phyloP scores from a whole-genome alignment of 2,888 invertebrate genomes.

The Unio pictorum region DNA sequence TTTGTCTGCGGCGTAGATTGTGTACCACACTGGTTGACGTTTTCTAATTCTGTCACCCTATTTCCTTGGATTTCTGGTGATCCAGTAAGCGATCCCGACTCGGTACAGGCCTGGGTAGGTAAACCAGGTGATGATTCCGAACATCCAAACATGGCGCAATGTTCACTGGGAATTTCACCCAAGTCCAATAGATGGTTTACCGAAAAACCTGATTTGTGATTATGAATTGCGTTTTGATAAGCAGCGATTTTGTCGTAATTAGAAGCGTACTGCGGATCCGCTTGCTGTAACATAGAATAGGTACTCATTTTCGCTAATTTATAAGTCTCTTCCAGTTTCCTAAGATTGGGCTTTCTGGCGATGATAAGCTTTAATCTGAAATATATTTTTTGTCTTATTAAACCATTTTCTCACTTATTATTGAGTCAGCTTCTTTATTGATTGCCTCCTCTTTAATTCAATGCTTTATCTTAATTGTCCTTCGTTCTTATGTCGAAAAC shows the following conservation, averaged over 20 bases:
- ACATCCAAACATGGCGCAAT: slow-evolving; percentile 60
- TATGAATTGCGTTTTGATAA: slow-evolving; percentile 50
- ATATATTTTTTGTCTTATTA: too few species aligned
- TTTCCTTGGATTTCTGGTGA: too few species aligned
- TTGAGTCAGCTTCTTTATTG: too few species aligned
- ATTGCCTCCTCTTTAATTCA: too few species aligned
- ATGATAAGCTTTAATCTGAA: too few species aligned
- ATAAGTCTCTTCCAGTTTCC: slow-evolving; percentile 4
- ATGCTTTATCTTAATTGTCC: too few species aligned
- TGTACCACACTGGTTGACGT: too few species aligned
- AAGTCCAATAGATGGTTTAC: slow-evolving; percentile 60
- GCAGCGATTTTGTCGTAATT: slow-evolving; percentile 55
- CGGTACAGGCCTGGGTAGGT: slow-evolving; percentile 50
- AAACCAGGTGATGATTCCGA: slow-evolving; percentile 53
- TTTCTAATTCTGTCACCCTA: too few species aligned
- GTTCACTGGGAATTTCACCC: slow-evolving; percentile 58
- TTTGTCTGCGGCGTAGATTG: too few species aligned
- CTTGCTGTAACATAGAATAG: slow-evolving; percentile 42
- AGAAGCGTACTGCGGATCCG: slow-evolving; percentile 44
- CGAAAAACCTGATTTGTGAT: slow-evolving; percentile 59
- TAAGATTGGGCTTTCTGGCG: background rate
- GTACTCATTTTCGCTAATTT: slow-evolving; percentile 45
- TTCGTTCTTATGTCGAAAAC: too few species aligned
- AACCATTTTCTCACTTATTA: too few species aligned
- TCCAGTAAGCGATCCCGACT: slow-evolving; percentile 1